Percentiles rank a stretch among this genome's conserved stretches.
Conservation (phyloP, 1,140 invertebrate genomes). For the Cecropterus lyciades region DNA sequence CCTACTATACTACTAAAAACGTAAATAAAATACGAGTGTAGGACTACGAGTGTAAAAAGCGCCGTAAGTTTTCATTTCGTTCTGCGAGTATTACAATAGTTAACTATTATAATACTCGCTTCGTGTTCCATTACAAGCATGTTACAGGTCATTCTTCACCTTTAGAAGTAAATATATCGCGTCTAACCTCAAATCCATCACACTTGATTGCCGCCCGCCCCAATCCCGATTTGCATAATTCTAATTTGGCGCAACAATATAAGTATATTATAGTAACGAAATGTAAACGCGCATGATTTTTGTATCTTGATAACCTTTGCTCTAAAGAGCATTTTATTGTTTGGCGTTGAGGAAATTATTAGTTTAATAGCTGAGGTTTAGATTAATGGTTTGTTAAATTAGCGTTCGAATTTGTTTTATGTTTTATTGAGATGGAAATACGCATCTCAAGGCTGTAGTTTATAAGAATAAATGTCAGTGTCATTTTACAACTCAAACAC, state of each 20-base stretch:
- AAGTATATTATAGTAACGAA: slow-evolving; percentile 4
- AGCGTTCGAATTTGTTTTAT: neutral
- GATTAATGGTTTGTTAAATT: slow-evolving; percentile 3
- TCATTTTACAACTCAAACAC: no score
- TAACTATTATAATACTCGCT: no score
- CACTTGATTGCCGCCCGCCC: slow-evolving; percentile 40
- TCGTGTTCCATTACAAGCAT: no score
- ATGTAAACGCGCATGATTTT: slow-evolving; percentile 7
- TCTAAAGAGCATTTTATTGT: slow-evolving; percentile 13
- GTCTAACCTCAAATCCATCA: slow-evolving; percentile 39
- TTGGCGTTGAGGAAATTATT: slow-evolving; percentile 11
- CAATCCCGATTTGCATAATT: slow-evolving; percentile 52
- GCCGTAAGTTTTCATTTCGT: no score
- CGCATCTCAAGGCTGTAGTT: neutral
- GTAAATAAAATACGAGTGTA: no score
- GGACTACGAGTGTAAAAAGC: no score
- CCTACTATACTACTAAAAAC: no score
- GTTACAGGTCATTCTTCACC: no score
- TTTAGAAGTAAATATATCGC: neutral
- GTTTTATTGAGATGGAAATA: neutral
- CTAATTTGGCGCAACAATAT: slow-evolving; percentile 48
- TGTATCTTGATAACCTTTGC: slow-evolving; percentile 25
- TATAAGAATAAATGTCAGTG: neutral
- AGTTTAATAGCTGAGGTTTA: neutral
- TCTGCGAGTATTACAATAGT: no score